These are phyloP conservation scores for Penaeus japonicus DNA, from an alignment of 1,140 invertebrate genomes.

Conservation along the genomic window DNA sequence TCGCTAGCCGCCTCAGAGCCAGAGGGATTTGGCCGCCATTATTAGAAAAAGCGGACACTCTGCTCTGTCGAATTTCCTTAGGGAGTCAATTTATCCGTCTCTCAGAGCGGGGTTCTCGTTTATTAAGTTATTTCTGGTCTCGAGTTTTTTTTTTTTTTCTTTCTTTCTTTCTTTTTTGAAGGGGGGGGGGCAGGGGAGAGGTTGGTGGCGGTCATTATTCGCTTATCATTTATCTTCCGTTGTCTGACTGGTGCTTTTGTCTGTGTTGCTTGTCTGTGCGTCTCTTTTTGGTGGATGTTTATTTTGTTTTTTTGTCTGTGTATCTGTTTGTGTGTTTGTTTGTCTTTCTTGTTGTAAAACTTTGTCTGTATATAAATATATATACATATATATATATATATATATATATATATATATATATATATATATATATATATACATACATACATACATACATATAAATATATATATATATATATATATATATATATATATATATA, in stretches of 20 bases:
- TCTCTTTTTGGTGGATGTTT: no score
- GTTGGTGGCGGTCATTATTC: no score
- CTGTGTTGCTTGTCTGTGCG: no score
- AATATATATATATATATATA: neutral
- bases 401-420: conserved; percentile 21
- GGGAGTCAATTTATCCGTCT: neutral
- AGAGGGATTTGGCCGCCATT: conserved; percentile 25
- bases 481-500: neutral
- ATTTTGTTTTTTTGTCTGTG: no score
- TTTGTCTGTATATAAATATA: conserved; percentile 7
- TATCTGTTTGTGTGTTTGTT: no score
- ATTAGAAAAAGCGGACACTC: conserved; percentile 32
- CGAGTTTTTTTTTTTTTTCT: neutral
- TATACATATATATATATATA: conserved; percentile 8
- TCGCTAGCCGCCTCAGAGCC: conserved; percentile 1
- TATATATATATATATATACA: conserved; percentile 15
- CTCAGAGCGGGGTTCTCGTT: neutral
- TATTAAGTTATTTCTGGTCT: no score
- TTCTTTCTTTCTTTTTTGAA: no score
- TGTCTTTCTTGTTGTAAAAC: no score
- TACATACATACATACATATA: conserved; percentile 7
- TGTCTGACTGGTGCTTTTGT: no score
- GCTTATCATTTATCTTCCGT: no score
- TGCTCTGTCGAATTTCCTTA: conserved; percentile 37
- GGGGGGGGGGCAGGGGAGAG: no score